Percentiles rank a stretch among this genome's conserved stretches.
phyloP scores from a whole-genome alignment of 2,888 invertebrate genomes.

The Antheraea yamamai region DNA sequence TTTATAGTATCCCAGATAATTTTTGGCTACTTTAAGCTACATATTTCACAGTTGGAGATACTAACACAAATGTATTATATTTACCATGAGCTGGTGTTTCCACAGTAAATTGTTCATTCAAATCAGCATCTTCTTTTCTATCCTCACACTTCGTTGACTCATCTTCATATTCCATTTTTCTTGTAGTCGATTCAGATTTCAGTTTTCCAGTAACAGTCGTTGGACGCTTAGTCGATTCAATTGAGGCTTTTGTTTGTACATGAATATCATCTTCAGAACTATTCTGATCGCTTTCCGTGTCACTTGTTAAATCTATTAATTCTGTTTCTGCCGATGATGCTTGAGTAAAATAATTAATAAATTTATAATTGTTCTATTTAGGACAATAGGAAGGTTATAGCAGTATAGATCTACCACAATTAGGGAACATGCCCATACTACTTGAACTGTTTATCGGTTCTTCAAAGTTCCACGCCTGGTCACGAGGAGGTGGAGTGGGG shows the following conservation, averaged over 20 bases:
- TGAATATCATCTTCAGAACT: constrained; percentile 43
- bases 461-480: no score
- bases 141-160: neutral
- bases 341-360: constrained; percentile 32
- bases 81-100: neutral
- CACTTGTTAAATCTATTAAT: constrained; percentile 49
- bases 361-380: neutral
- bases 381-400: neutral
- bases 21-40: neutral
- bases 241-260: constrained; percentile 26
- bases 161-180: neutral
- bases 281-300: constrained; percentile 27
- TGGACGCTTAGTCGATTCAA: constrained; percentile 27
- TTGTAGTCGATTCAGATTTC: neutral
- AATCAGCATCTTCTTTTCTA: no score
- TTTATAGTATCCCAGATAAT: no score
- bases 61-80: neutral
- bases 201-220: constrained; percentile 24
- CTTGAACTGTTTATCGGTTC: no score
- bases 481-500: no score
- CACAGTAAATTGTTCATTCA: neutral
- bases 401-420: no score
- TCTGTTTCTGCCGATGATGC: constrained; percentile 61
- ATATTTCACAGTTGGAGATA: neutral
- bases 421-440: no score